Evolutionary conservation across 1,140 invertebrate species (phyloP).

Genomic region (Melanaphis sacchari): DNA sequence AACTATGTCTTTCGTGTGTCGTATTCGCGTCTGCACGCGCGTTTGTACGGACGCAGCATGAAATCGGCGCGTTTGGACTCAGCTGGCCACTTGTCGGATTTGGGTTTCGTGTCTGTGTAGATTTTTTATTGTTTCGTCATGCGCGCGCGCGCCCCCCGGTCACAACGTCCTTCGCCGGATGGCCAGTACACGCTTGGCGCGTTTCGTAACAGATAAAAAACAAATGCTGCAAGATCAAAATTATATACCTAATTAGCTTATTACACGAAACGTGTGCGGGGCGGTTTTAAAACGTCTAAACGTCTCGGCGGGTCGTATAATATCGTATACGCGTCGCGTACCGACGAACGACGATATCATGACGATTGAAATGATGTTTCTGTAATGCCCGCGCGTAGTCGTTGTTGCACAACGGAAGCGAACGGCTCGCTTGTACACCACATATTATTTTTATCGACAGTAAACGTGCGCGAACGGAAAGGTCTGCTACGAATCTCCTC

Average conservation of each 20-base stretch:
- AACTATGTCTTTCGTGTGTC: background rate
- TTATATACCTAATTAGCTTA: background rate
- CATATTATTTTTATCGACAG: background rate
- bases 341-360: background rate
- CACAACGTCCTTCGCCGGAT: background rate
- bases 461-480: background rate
- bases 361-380: background rate
- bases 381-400: background rate
- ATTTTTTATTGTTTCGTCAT: background rate
- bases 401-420: background rate
- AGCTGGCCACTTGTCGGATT: background rate
- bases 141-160: too few species aligned
- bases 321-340: background rate
- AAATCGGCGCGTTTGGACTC: background rate
- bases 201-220: background rate
- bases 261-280: background rate
- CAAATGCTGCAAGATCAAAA: background rate
- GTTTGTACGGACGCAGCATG: too few species aligned
- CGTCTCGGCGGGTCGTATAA: background rate
- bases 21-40: background rate
- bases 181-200: too few species aligned
- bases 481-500: too few species aligned
- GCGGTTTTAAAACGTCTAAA: background rate
- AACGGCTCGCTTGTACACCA: too few species aligned
- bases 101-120: background rate